Percentiles rank a stretch among this genome's conserved stretches.
phyloP scores from a whole-genome alignment of 2,888 invertebrate genomes.

The Leptopilina drosophilae region DNA sequence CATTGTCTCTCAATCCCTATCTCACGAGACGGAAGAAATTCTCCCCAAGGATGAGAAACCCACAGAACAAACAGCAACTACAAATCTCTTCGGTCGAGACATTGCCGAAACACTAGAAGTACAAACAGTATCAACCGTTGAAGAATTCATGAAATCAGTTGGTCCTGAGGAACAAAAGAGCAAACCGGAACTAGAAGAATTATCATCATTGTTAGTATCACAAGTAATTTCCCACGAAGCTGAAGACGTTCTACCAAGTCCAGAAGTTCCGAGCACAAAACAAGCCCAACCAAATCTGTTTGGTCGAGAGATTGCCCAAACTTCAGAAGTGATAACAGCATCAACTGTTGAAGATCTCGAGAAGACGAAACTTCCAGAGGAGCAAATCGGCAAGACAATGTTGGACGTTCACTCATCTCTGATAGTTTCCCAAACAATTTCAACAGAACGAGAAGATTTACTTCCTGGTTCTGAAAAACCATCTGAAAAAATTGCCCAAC shows the following conservation, averaged over 20 bases:
- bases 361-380: conserved; percentile 56
- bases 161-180: conserved; percentile 62
- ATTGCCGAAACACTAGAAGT: conserved; percentile 73
- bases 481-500: conserved; percentile 71
- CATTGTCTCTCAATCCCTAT: conserved; percentile 61
- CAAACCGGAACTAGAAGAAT: conserved; percentile 58
- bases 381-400: conserved; percentile 51
- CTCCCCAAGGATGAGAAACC: conserved; percentile 62
- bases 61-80: conserved; percentile 53
- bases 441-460: conserved; percentile 58
- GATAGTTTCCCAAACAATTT: conserved; percentile 57
- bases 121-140: conserved; percentile 53
- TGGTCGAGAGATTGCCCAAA: conserved; percentile 73
- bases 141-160: conserved; percentile 63
- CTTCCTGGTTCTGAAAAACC: conserved; percentile 58
- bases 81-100: conserved; percentile 65
- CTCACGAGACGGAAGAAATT: conserved; percentile 58
- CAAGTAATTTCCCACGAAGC: conserved; percentile 58
- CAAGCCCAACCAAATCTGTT: conserved; percentile 68
- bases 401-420: conserved; percentile 47
- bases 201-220: conserved; percentile 61
- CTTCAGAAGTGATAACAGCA: conserved; percentile 67
- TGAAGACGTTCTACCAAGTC: conserved; percentile 57
- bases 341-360: conserved; percentile 61
- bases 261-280: conserved; percentile 65